Base-by-base conservation (phyloP, 2,888 invertebrate species). In the Carpatolechia fugitivella region DNA sequence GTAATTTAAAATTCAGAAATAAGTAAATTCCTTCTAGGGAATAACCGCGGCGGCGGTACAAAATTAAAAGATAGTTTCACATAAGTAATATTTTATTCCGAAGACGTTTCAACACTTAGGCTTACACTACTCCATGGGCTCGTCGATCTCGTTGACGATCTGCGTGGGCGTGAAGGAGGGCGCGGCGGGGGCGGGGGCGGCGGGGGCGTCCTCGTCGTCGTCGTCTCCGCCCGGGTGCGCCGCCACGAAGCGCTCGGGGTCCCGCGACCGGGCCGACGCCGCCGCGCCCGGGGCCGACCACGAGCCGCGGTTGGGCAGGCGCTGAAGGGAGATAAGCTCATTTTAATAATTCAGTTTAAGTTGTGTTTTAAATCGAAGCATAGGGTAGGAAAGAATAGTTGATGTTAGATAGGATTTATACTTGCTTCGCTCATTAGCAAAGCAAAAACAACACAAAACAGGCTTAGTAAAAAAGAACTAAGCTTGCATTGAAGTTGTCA, bases 181-280 rank as follows among this genome's bases (percentile, higher is more conserved):
- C 18, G 30, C 20, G 48, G 16, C 10, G 0, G 85, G 83, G 61
- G 78, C 74, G 75, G 36, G 7, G 4, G 8, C 10, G 29, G 84
- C 76, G 0, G 86, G 83, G 62, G 87, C 85, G 41, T 77, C 74
- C 75, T 75, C 78, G 0, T 92, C 92, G 60, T 92, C 92, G 68
- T 94, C 93, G 67, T 92, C 92, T 30, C 93, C 93, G 40, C 94
- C 95, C 44, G 94, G 94, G 85, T 95, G 94, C 41, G 91, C 88
- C 0, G 93, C 91, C 52, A 93, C 91, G 66, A 92, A 91, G 58
- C 90, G 69, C 38, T 60, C 59, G 20, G 94, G 93, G 56, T 85
- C 85, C 46, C 85, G 84, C 10, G 86, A 70, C 8, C 80, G 78
- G 53, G 91, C 87, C 57, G 92, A 89, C 0, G 66, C 55, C 7